A percentile compares a stretch with the other conserved stretches of the same genome.
Conservation (phyloP, 2,888 invertebrate species). For the Erebia epiphron region DNA sequence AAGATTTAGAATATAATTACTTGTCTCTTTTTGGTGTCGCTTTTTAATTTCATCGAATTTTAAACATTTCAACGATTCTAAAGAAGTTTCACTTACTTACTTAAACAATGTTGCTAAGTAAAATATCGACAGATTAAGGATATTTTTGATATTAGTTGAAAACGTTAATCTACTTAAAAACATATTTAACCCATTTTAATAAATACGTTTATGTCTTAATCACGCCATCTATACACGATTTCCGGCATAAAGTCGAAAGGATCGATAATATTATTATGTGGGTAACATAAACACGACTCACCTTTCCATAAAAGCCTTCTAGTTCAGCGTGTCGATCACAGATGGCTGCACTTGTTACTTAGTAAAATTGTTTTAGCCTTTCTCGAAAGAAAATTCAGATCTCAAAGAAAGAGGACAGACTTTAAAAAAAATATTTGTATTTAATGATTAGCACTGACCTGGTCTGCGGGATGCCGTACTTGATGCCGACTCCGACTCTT, state of each 20-base stretch:
- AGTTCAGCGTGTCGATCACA: slow-evolving; percentile 42
- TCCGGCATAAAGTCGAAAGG: background rate
- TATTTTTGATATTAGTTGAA: too few relatives aligned
- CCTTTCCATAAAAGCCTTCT: slow-evolving; percentile 42
- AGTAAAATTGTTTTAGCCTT: background rate
- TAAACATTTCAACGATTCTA: too few relatives aligned
- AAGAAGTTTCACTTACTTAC: too few relatives aligned
- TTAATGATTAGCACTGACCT: slow-evolving; percentile 82
- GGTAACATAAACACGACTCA: slow-evolving; percentile 18
- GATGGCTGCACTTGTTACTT: slow-evolving; percentile 46
- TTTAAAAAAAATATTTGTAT: background rate
- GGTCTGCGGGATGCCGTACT: slow-evolving; percentile 99
- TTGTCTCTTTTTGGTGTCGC: too few relatives aligned
- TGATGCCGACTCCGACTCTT: slow-evolving; percentile 98
- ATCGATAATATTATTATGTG: slow-evolving; percentile 38
- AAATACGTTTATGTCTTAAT: background rate
- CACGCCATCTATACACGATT: slow-evolving; percentile 25
- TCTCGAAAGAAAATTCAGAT: background rate
- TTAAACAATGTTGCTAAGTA: too few relatives aligned
- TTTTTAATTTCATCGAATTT: too few relatives aligned
- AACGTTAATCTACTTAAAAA: too few relatives aligned
- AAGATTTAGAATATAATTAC: too few relatives aligned
- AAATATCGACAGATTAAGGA: too few relatives aligned
- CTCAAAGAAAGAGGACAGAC: too few relatives aligned
- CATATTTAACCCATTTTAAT: too few relatives aligned